phyloP scores from a whole-genome alignment of 2,888 invertebrate genomes.

The Bellardia pandia region DNA sequence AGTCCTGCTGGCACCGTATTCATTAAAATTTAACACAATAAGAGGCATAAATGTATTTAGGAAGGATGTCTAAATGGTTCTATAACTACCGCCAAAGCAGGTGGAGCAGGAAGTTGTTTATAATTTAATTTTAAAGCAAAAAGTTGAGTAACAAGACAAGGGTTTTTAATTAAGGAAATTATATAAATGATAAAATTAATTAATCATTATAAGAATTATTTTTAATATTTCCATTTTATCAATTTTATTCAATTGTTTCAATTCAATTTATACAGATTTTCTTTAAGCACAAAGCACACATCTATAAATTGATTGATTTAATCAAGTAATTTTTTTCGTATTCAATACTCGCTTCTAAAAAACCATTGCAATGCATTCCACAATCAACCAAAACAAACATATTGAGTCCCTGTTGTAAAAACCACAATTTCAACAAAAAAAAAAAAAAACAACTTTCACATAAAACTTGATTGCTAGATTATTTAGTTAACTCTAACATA shows the following conservation, averaged over 20 bases:
- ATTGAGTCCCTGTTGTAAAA: background rate
- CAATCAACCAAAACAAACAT: background rate
- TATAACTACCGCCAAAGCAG: background rate
- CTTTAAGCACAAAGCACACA: background rate
- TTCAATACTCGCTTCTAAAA: background rate
- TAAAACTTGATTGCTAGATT: background rate
- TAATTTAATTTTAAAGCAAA: background rate
- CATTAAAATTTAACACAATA: background rate
- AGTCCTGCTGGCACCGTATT: background rate
- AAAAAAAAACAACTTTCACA: background rate
- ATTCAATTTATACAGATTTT: background rate
- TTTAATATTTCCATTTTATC: no score
- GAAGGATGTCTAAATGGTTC: no score
- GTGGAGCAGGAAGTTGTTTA: background rate
- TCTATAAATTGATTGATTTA: background rate
- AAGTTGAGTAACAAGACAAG: no score
- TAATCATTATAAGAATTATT: no score
- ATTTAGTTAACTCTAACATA: background rate
- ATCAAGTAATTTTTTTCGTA: background rate
- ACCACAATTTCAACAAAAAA: background rate
- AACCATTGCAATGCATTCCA: background rate
- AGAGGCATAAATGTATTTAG: background rate
- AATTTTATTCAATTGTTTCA: no score
- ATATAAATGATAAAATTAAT: no score
- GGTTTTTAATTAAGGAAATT: no score